Conservation (phyloP, 2,888 invertebrate species). For the Chalcosyrphus nemorum region DNA sequence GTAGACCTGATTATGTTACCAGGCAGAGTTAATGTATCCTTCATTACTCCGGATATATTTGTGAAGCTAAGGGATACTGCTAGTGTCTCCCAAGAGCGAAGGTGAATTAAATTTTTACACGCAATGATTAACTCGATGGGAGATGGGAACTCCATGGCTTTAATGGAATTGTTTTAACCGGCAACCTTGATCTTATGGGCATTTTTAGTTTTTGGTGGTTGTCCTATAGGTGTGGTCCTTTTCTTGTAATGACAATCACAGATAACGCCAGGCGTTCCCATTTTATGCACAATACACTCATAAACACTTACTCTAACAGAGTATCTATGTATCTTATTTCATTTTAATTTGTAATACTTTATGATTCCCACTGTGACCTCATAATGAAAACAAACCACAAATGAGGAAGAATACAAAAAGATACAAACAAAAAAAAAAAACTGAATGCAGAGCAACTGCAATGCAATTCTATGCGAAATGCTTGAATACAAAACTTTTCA, state of each 20-base stretch:
- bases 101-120: not conserved
- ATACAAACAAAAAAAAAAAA: not conserved
- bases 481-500: slow-evolving; percentile 23
- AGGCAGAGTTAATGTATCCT: not conserved
- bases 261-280: no score
- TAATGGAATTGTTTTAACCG: slow-evolving; percentile 7
- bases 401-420: slow-evolving; percentile 1
- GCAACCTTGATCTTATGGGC: slow-evolving; percentile 1
- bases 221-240: not conserved
- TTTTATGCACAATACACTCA: no score
- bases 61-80: not conserved
- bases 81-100: not conserved
- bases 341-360: not conserved
- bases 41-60: not conserved
- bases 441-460: slow-evolving; percentile 4
- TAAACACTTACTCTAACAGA: no score
- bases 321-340: not conserved
- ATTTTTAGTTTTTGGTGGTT: not conserved
- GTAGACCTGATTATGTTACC: not conserved
- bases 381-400: slow-evolving; percentile 27
- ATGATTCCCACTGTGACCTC: slow-evolving; percentile 16
- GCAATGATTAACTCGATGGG: slow-evolving; percentile 6
- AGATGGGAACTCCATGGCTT: not conserved
- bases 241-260: no score
- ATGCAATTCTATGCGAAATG: slow-evolving; percentile 11